Percentiles rank a stretch among this genome's conserved stretches.
Evolutionary conservation across 1,140 invertebrate genomes (phyloP).

Genomic region (Zeugodacus cucurbitae): DNA sequence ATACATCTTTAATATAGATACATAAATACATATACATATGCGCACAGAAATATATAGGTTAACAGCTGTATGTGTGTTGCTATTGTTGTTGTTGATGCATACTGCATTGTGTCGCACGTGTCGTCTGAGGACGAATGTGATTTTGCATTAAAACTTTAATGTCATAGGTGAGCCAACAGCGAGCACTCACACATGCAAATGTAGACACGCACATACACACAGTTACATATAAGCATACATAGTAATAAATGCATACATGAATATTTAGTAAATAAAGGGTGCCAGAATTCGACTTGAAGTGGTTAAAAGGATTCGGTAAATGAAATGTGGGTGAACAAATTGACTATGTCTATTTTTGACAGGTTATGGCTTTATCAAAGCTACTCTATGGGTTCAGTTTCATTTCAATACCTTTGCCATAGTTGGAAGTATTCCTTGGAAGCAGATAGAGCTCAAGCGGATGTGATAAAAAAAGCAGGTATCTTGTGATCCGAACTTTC

Average conservation of each 20-base stretch:
- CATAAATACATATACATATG: too few relatives aligned
- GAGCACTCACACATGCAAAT: neutral
- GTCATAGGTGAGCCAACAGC: neutral
- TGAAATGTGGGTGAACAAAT: too few relatives aligned
- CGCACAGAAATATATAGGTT: neutral
- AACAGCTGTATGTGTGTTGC: too few relatives aligned
- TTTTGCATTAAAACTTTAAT: constrained; percentile 18
- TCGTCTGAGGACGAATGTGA: neutral
- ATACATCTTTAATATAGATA: neutral
- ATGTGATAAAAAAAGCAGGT: too few relatives aligned
- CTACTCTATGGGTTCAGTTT: too few relatives aligned
- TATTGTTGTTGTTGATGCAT: neutral
- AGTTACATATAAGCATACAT: neutral
- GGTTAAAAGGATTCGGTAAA: too few relatives aligned
- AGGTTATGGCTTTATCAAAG: too few relatives aligned
- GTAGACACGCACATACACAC: neutral
- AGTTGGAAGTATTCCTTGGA: too few relatives aligned
- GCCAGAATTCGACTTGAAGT: neutral
- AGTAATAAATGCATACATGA: neutral
- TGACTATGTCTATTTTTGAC: too few relatives aligned
- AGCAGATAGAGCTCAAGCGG: too few relatives aligned
- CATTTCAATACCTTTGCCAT: too few relatives aligned
- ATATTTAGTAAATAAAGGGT: neutral
- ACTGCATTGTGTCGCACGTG: neutral
- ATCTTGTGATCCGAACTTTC: too few relatives aligned